phyloP scores from a whole-genome alignment of 2,113 vertebrate species.

The Tragulus kanchil region DNA sequence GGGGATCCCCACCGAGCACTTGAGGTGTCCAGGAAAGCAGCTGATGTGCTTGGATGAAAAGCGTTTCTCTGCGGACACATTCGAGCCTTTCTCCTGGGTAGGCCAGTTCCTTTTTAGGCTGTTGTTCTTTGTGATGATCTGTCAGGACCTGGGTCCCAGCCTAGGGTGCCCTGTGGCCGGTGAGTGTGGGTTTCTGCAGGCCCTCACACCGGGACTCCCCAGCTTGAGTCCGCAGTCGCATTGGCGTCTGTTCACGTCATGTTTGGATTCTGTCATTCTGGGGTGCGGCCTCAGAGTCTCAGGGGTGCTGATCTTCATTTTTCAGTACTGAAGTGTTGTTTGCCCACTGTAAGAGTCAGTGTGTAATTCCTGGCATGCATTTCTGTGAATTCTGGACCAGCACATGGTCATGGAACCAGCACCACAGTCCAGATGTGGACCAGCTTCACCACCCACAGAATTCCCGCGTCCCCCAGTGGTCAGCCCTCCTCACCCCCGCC shows the following conservation, averaged over 20 bases:
- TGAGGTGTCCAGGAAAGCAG: background rate
- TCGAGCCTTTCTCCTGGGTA: background rate
- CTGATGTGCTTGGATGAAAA: background rate
- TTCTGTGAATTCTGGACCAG: background rate
- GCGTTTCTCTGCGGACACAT: background rate
- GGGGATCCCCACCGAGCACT: background rate
- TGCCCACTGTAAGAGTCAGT: background rate
- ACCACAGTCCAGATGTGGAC: no score
- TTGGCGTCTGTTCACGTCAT: background rate
- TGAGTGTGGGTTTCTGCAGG: background rate
- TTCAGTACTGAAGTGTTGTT: background rate
- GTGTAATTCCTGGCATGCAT: background rate
- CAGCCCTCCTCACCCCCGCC: background rate
- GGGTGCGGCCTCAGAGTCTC: background rate
- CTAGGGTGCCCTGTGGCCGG: background rate
- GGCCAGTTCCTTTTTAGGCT: background rate
- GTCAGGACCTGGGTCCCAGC: background rate
- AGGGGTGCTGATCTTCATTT: background rate
- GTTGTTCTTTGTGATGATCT: background rate
- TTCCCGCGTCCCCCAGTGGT: background rate
- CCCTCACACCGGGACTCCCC: background rate
- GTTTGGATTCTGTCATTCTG: background rate
- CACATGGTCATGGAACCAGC: fast-evolving
- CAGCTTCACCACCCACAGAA: fast-evolving
- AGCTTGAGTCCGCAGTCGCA: background rate